Evolutionary conservation across 2,113 vertebrate genomes (phyloP), one percentile per base, ranked within the genome.

Genomic region (Epinephelus fuscoguttatus): DNA sequence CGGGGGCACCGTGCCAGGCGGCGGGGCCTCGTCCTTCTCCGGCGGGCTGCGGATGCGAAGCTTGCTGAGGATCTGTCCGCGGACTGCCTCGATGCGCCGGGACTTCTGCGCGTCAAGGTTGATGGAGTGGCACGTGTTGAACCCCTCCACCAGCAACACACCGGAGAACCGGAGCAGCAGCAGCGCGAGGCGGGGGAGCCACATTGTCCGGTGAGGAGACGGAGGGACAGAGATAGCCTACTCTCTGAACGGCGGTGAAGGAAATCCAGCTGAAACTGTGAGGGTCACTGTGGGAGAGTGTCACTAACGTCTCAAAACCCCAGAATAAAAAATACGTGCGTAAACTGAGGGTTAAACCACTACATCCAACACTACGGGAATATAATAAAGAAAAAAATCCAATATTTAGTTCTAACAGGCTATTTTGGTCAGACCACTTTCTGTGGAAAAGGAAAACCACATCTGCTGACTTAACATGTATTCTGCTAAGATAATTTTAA

Each of bases 31-130:
- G 37, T 82, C 91, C 17, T 92, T 78, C 62, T 97, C 96, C 52
- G 98, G 98, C 72, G 98, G 97, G 78, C 96, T 97, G 90, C 97
- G 97, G 94, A 99, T 97, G 91, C 98, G 98, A 70, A 99, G 96
- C 86, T 99, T 99, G 95, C 98, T 99, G 86, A 99, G 94, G 91
- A 99, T 99, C 94, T 99, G 98, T 0, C 98, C 98, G 85, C 98
- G 97, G 86, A 99, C 98, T 8, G 98, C 98, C 92, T 99, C 97
- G 92, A 99, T 99, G 95, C 98, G 96, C 94, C 98, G 98, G 33
- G 97, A 97, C 96, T 98, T 99, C 88, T 99, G 98, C 91, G 97
- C 97, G 87, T 99, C 97, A 97, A 99, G 96, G 91, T 98, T 97
- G 88, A 99, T 96, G 76, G 97, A 97, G 91, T 97, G 98, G 92